Percentiles rank a stretch among this genome's conserved stretches.
phyloP scores from a whole-genome alignment of 2,888 invertebrate genomes.

The Megastigmus dorsalis region DNA sequence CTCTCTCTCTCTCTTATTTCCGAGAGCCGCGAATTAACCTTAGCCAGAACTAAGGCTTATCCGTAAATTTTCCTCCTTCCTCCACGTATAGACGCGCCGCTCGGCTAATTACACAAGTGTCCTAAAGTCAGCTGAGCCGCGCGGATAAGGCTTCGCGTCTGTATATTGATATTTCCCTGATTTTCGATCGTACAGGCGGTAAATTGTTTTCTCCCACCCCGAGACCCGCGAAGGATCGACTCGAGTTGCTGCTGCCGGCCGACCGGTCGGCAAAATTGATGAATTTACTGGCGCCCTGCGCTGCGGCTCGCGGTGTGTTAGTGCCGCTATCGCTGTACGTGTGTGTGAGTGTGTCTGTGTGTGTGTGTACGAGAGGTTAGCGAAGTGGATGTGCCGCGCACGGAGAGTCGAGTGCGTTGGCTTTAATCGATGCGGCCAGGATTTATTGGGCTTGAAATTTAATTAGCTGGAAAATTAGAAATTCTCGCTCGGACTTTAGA shows the following conservation, averaged over 20 bases:
- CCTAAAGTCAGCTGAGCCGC: constrained; percentile 27
- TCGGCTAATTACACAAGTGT: constrained; percentile 36
- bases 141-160: too few relatives aligned
- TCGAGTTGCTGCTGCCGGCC: too few relatives aligned
- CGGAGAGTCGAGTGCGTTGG: not conserved
- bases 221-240: not conserved
- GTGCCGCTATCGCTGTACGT: not conserved
- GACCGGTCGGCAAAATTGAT: too few relatives aligned
- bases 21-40: constrained; percentile 9
- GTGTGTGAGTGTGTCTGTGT: too few relatives aligned
- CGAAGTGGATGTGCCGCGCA: too few relatives aligned
- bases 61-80: constrained; percentile 31
- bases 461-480: constrained; percentile 40
- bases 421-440: constrained; percentile 24
- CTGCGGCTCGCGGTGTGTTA: not conserved
- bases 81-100: too few relatives aligned
- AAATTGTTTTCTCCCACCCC: constrained; percentile 22
- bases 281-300: constrained; percentile 24
- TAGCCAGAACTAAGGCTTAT: not conserved
- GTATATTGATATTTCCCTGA: not conserved
- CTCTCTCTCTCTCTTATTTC: constrained; percentile 29
- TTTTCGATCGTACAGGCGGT: not conserved
- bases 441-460: constrained; percentile 22
- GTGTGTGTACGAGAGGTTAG: too few relatives aligned
- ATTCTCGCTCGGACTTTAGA: not conserved